A percentile compares a stretch with the other conserved stretches of the same genome.
Conservation (phyloP, 2,797 vertebrate species). For the Merluccius polli region DNA sequence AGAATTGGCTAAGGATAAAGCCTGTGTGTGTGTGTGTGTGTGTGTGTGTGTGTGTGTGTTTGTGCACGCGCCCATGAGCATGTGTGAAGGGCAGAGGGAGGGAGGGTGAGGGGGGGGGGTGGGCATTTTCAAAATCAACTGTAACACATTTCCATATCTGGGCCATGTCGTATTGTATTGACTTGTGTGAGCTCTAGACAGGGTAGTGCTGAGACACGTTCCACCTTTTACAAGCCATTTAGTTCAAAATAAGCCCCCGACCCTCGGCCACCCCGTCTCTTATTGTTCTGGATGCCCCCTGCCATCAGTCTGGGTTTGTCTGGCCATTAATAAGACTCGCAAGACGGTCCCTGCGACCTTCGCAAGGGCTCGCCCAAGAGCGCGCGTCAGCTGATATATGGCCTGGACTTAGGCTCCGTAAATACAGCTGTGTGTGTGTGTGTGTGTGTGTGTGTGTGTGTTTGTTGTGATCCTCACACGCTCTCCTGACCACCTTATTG, state of each 20-base stretch:
- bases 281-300: not conserved
- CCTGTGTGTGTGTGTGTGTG: not conserved
- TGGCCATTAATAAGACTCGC: not conserved
- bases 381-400: conserved; percentile 16
- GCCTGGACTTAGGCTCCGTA: conserved; percentile 13
- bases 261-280: not conserved
- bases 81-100: not conserved
- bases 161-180: not conserved
- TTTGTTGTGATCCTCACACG: not conserved
- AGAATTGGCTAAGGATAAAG: conserved; percentile 1
- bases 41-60: not conserved
- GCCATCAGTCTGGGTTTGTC: not conserved
- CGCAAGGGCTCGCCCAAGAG: not conserved
- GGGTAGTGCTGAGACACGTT: not conserved
- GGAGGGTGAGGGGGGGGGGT: not conserved
- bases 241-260: not conserved
- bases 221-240: not conserved
- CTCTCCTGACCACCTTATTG: not conserved
- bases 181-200: not conserved
- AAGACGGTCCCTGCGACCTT: conserved; percentile 21
- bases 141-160: conserved; percentile 1
- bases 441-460: not conserved
- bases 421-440: conserved; percentile 17
- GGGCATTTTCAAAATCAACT: conserved; percentile 6
- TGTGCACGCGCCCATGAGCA: not conserved